Base-by-base conservation (phyloP, 2,113 vertebrate genomes). In the Neogobius melanostomus region DNA sequence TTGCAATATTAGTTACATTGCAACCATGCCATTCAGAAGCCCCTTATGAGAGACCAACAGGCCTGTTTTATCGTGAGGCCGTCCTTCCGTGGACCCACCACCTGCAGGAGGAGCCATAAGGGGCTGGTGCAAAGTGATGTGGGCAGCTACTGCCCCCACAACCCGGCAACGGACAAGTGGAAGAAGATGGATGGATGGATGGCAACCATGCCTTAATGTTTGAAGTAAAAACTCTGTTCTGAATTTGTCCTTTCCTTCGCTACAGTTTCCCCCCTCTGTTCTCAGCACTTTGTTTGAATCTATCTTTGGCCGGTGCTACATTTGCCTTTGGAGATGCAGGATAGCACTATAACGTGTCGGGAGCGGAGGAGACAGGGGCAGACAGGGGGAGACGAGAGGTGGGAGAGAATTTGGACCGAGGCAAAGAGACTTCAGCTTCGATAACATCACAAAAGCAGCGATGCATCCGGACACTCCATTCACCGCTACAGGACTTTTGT, bases 381-480 rank as follows among this genome's bases (percentile, higher is more conserved):
- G 16, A 54, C n/a, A 17, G 16, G 16, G 16, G 16, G 16, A 17
- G n/a, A 9, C 7, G 16, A 17, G 69, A 68, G 49, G 54, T 42
- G 71, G 50, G 49, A 43, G 15, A 60, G 54, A 75, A 75, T 68
- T 52, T 71, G 52, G 51, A 59, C 15, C 6, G 12, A 7, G 62
- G 42, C 63, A 47, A 21, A 42, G 42, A 77, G 47, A 48, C 50
- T 65, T 52, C 60, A 69, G 74, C 65, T 72, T 60, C 69, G 46
- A 72, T 78, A 75, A 75, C 2, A 6, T 67, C 62, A 17, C 47
- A 46, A 56, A 72, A 21, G 65, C 64, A 56, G 2, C 21, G 21
- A 76, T 65, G 61, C 62, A 60, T 80, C 77, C 74, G 60, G 56
- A 46, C 69, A 8, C 36, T 17, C 63, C 51, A 72, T 66, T 66